These are phyloP conservation scores for Haemorhous mexicanus DNA, from an alignment of 2,113 vertebrate genomes.

Conservation along the genomic window DNA sequence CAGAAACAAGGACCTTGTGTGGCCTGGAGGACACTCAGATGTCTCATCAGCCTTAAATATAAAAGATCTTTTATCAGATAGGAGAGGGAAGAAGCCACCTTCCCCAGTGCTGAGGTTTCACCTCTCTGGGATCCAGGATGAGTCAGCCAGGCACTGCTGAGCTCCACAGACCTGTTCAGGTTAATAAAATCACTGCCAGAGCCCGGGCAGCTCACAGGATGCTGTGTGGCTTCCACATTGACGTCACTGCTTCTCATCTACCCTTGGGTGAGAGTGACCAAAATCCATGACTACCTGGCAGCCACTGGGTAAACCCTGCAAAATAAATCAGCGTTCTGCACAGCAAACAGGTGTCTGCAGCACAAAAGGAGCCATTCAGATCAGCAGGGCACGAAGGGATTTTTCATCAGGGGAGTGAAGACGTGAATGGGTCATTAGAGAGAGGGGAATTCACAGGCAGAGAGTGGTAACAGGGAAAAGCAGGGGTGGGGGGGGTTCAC, in stretches of 20 bases:
- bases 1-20: not conserved
- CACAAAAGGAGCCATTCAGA: not conserved
- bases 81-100: not conserved
- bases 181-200: constrained; percentile 6
- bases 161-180: not conserved
- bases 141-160: not conserved
- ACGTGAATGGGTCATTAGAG: not conserved
- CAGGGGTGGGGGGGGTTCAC: not conserved
- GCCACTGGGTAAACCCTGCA: not conserved
- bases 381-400: not conserved
- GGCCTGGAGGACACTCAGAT: not conserved
- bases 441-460: not conserved
- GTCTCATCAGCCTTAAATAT: not conserved
- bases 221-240: constrained; percentile 11
- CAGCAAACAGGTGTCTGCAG: not conserved
- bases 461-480: not conserved
- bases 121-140: not conserved
- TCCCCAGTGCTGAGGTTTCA: not conserved
- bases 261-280: not conserved
- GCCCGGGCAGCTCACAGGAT: not conserved
- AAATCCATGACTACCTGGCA: constrained; percentile 25
- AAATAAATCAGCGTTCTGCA: not conserved
- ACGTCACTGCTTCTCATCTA: constrained; percentile 30
- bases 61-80: not conserved
- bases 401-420: not conserved